Conservation (phyloP, 92 coral and sea anemone species). For the Paramuricea clavata region DNA sequence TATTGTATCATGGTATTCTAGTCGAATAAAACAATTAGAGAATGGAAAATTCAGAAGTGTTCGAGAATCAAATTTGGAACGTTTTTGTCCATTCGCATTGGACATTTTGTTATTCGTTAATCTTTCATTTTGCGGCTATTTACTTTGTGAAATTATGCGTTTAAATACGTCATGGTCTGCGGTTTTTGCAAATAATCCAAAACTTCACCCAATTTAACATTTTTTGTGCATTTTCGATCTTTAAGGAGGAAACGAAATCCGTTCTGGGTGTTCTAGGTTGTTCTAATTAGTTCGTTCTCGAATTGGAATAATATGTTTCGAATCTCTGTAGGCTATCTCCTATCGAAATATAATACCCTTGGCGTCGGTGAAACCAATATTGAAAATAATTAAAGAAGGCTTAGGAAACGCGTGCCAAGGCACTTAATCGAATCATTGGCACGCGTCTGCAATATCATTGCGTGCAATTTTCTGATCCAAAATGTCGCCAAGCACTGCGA, state of each 20-base stretch:
- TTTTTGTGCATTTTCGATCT: not conserved
- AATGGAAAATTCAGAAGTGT: not conserved
- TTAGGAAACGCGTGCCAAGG: conserved; percentile 40
- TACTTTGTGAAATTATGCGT: conserved; percentile 8
- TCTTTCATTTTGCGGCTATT: not conserved
- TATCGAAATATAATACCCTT: too few relatives aligned
- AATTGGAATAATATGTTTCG: not conserved
- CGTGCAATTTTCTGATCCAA: not conserved
- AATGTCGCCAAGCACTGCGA: not conserved
- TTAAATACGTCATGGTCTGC: not conserved
- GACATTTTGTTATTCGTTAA: not conserved
- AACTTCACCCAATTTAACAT: not conserved
- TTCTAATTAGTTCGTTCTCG: not conserved
- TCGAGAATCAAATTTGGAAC: not conserved
- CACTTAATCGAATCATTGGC: conserved; percentile 25
- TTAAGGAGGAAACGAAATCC: too few relatives aligned
- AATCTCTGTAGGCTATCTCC: not conserved
- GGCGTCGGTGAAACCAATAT: conserved; percentile 7
- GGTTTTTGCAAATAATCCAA: not conserved
- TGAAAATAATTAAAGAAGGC: conserved; percentile 32
- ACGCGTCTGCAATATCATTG: conserved; percentile 11
- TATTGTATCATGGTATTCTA: not conserved
- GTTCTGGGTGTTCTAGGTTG: not conserved
- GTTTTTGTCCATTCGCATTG: not conserved
- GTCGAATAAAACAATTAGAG: not conserved